Evolutionary conservation across 2,113 vertebrate species (phyloP), one percentile per base, ranked within the genome.

Genomic region (Paracanthobrama guichenoti): DNA sequence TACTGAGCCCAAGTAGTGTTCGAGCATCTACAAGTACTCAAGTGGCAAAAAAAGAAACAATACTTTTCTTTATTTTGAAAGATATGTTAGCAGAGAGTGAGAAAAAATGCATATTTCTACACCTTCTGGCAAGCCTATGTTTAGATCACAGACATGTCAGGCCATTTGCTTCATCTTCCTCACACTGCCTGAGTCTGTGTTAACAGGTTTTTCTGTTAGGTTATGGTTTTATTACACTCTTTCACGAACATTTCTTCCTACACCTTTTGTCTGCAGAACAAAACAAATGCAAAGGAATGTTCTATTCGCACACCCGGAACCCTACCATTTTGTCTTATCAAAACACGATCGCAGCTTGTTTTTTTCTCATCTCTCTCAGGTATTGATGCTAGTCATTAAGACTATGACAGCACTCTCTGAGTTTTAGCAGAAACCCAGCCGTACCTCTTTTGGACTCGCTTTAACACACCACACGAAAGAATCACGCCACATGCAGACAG

Each of bases 71-170:
- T 28, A 44, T 24, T 50, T 62, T 46, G 24, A 46, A 11, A 67
- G 42, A 67, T 28, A 67, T 66, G 24, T 66, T 80, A 12, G 26
- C 73, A 46, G 22, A 55, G 24, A 66, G 11, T 31, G 44, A 64
- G 44, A 50, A 11, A 46, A 64, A 48, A 28, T n/a, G 0, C n/a
- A 76, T n/a, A 3, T 24, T 28, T 76, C n/a, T 75, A 31, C 39
- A 64, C 26, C 46, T 76, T 64, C 59, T 62, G 42, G 42, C 39
- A 74, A 64, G 44, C 73, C 55, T 84, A 76, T 75, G 44, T 75
- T 75, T 84, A 64, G n/a, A 84, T 84, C 42, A 66, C 44, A 76
- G 26, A 64, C 74, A n/a, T 80, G 44, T 80, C 79, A 80, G 79
- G 79, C 22, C 79, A 80, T 53, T 80, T 67, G 20, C 16, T 80